Percentiles rank a stretch among this genome's conserved stretches.
Evolutionary conservation across 2,888 invertebrate species (phyloP).

Genomic region (Geotrupes spiniger): DNA sequence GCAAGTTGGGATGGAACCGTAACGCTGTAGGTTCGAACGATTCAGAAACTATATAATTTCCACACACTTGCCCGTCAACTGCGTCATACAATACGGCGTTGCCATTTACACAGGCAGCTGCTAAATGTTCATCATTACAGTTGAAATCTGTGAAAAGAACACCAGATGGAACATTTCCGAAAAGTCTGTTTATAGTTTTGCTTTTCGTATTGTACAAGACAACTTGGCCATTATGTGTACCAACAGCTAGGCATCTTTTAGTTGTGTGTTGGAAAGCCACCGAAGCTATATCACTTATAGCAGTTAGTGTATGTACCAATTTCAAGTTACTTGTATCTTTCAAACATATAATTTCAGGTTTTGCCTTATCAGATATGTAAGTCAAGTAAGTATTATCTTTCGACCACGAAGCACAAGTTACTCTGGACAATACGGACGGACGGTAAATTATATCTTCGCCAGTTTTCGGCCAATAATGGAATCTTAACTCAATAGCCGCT

Average conservation of each 20-base stretch:
- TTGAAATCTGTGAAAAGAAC: conserved; percentile 38
- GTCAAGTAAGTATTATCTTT: conserved; percentile 42
- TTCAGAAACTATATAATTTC: conserved; percentile 21
- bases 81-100: conserved; percentile 28
- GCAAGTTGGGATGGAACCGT: conserved; percentile 34
- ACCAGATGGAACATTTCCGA: conserved; percentile 28
- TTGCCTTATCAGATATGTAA: conserved; percentile 35
- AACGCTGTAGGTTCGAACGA: conserved; percentile 19
- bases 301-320: conserved; percentile 39
- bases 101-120: conserved; percentile 26
- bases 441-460: conserved; percentile 31
- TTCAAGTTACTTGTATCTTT: conserved; percentile 36
- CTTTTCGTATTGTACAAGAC: conserved; percentile 43
- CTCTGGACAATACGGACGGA: conserved; percentile 27
- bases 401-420: conserved; percentile 39
- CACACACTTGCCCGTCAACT: conserved; percentile 17
- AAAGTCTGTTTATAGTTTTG: conserved; percentile 33
- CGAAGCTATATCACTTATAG: conserved; percentile 33
- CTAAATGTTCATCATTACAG: conserved; percentile 35
- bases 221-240: conserved; percentile 37
- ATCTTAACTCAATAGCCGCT: conserved; percentile 32
- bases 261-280: conserved; percentile 38
- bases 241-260: conserved; percentile 40
- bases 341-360: conserved; percentile 39
- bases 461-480: conserved; percentile 31